Evolutionary conservation across 2,888 invertebrate genomes (phyloP), one percentile per base, ranked within the genome.

Genomic region (Ectemnius continuus): DNA sequence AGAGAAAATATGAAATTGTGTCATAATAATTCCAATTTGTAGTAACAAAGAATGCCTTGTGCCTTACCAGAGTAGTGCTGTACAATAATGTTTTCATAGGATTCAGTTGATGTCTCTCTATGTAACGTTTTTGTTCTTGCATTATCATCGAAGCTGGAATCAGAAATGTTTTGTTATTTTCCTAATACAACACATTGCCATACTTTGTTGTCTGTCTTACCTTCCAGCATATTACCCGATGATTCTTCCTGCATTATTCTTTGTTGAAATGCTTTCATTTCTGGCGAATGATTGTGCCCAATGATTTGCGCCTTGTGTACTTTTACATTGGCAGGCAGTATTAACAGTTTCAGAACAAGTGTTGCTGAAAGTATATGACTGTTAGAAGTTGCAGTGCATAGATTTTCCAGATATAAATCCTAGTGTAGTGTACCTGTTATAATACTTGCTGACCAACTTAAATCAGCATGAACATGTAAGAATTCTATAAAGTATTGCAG

Each of bases 401-500:
- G 36, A 36, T 8, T 36, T 36, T 36, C 36, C 2, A 2, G 8
- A 1, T 36, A 36, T 11, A 36, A 36, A 1, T 36, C 36, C 11
- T 36, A 6, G 11, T 36, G 0, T 11, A 52, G n/a, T 6, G 98
- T 98, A n/a, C 96, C 96, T 67, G 95, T 91, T 2, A 95, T 92
- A 83, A 99, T 98, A 13, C 96, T 92, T 48, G 93, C 94, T 98
- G 98, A 99, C 99, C 99, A 99, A 0, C 99, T 99, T 13, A 99
- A 79, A 82, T 95, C 97, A 13, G 93, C 91, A 0, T 93, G 91
- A n/a, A 96, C 93, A 88, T 99, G 99, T 52, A 98, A 83, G 85
- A 92, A 95, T 91, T 99, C 98, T 84, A 99, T 92, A 76, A 93
- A 93, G 60, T 94, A 93, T 90, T 98, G 97, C 14, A 97, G 93